phyloP scores from a whole-genome alignment of 1,140 invertebrate genomes.

The Elysia chlorotica region DNA sequence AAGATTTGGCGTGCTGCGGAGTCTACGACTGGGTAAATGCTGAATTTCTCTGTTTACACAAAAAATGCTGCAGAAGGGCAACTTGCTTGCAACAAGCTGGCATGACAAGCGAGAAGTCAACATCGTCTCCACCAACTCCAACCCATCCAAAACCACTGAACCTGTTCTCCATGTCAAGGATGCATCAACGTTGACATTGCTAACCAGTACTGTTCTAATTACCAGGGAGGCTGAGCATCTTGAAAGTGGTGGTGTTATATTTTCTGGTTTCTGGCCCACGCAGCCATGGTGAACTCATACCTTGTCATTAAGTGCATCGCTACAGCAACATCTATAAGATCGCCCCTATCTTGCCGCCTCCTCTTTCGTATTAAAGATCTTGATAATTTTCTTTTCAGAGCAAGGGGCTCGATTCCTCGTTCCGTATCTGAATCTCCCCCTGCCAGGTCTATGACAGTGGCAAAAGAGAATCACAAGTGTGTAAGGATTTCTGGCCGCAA shows the following conservation, averaged over 20 bases:
- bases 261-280: constrained; percentile 10
- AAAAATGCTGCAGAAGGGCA: not conserved
- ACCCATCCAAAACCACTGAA: not conserved
- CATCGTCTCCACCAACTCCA: constrained; percentile 16
- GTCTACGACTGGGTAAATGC: constrained; percentile 18
- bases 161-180: not conserved
- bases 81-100: constrained; percentile 9
- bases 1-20: constrained; percentile 53
- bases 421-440: not conserved
- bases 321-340: not conserved
- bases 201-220: constrained; percentile 11
- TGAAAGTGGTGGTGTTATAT: constrained; percentile 19
- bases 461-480: not conserved
- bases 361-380: not conserved
- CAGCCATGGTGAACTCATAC: constrained; percentile 9
- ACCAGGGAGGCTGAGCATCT: not conserved
- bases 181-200: not conserved
- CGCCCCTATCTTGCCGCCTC: not conserved
- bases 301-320: not conserved
- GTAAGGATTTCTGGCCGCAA: not conserved
- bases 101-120: constrained; percentile 12
- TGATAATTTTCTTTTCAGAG: not conserved
- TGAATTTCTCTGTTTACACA: constrained; percentile 9
- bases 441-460: not conserved
- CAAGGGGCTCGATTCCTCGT: not conserved